These are phyloP conservation scores for Mastomys natalensis DNA, from an alignment of 2,113 vertebrate genomes.

Conservation along the genomic window DNA sequence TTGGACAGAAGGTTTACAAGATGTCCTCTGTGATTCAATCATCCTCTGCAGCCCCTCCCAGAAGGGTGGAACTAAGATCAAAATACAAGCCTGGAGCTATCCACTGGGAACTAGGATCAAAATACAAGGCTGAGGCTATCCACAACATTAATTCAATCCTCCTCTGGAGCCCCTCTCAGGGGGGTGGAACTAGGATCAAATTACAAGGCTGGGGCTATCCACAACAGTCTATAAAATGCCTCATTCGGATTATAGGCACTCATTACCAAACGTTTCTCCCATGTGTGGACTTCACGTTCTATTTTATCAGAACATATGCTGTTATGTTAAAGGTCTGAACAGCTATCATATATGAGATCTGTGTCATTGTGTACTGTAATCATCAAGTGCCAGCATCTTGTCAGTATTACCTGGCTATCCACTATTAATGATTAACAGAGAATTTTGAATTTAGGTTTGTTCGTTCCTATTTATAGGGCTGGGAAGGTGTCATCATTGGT, in stretches of 20 bases:
- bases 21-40: no score
- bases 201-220: no score
- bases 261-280: background rate
- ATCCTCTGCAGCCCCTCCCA: no score
- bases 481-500: background rate
- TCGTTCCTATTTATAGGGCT: background rate
- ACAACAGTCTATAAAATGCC: no score
- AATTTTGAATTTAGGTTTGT: background rate
- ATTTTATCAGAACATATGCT: background rate
- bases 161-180: no score
- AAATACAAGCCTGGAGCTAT: no score
- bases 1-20: no score
- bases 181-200: no score
- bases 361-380: background rate
- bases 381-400: constrained; percentile 2
- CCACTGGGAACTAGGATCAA: no score
- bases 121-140: no score
- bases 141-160: no score
- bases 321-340: background rate
- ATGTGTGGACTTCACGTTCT: background rate
- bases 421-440: background rate
- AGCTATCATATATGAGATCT: background rate
- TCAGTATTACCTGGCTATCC: background rate
- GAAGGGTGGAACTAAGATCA: no score
- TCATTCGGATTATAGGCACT: background rate